Conservation (phyloP, 2,797 vertebrate genomes). For the Gymnothorax javanicus region DNA sequence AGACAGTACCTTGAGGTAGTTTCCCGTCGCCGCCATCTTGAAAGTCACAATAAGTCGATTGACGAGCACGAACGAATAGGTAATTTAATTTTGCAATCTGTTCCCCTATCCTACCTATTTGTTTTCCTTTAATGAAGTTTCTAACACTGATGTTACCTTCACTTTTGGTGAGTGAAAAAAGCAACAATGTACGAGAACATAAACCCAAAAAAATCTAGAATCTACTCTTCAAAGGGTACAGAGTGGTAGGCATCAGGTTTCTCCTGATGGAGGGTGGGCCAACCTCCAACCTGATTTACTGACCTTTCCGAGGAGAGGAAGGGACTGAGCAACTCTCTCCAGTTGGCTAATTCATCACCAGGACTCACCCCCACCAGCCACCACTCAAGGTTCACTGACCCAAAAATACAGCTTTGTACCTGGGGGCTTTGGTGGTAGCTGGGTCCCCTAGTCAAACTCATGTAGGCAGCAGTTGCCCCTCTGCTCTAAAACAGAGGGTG, state of each 20-base stretch:
- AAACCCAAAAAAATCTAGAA: too few relatives aligned
- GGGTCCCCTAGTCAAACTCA: not conserved
- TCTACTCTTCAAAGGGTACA: not conserved
- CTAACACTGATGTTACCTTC: too few relatives aligned
- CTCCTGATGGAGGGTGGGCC: not conserved
- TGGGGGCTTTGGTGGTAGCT: not conserved
- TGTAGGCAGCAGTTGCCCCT: not conserved
- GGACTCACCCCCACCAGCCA: not conserved
- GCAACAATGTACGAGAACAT: too few relatives aligned
- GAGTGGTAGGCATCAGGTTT: not conserved
- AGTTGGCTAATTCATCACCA: slow-evolving; percentile 27
- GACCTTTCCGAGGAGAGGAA: slow-evolving; percentile 22
- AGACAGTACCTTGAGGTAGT: too few relatives aligned
- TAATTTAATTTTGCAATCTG: too few relatives aligned
- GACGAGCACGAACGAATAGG: too few relatives aligned
- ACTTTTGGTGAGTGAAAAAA: too few relatives aligned
- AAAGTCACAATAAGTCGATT: too few relatives aligned
- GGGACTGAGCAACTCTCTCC: not conserved
- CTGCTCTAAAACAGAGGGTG: not conserved
- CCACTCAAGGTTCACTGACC: not conserved
- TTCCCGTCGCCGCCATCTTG: too few relatives aligned
- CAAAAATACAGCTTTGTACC: not conserved
- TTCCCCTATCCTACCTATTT: too few relatives aligned
- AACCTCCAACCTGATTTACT: slow-evolving; percentile 25
- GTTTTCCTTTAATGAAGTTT: too few relatives aligned